A percentile compares a stretch with the other conserved stretches of the same genome.
These are phyloP conservation scores for Mechanitis messenoides DNA, from an alignment of 2,888 invertebrate species.

Conservation along the genomic window DNA sequence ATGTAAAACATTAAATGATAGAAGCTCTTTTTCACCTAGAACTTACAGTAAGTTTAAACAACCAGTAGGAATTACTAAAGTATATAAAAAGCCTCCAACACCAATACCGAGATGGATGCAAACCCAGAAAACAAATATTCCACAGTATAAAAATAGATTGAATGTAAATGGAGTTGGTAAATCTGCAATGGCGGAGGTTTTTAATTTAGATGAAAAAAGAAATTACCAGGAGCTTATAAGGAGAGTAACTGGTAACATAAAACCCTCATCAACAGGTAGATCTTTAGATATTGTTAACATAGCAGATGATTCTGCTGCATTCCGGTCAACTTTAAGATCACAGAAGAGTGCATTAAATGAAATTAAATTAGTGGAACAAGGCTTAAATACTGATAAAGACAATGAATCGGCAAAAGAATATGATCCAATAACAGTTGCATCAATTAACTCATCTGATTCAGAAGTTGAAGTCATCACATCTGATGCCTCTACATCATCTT, in stretches of 20 bases:
- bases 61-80: constrained; percentile 57
- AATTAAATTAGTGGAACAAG: constrained; percentile 53
- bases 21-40: constrained; percentile 46
- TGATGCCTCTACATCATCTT: constrained; percentile 61
- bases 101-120: constrained; percentile 60
- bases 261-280: constrained; percentile 41
- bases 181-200: constrained; percentile 67
- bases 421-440: constrained; percentile 64
- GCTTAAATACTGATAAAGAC: constrained; percentile 45
- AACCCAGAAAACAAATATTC: constrained; percentile 44
- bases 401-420: constrained; percentile 52
- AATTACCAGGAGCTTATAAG: constrained; percentile 74
- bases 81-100: constrained; percentile 52
- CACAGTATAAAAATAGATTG: constrained; percentile 45
- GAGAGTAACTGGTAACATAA: constrained; percentile 50
- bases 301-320: constrained; percentile 55
- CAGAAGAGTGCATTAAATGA: constrained; percentile 59
- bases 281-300: constrained; percentile 51
- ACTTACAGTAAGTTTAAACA: constrained; percentile 54
- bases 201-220: constrained; percentile 75
- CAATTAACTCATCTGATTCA: constrained; percentile 68
- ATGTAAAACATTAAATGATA: constrained; percentile 46
- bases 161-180: constrained; percentile 54
- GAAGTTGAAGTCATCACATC: constrained; percentile 64
- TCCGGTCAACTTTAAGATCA: constrained; percentile 50